Percentiles rank a stretch among this genome's conserved stretches.
Conservation (phyloP, 2,888 invertebrate genomes). For the Salticus scenicus region DNA sequence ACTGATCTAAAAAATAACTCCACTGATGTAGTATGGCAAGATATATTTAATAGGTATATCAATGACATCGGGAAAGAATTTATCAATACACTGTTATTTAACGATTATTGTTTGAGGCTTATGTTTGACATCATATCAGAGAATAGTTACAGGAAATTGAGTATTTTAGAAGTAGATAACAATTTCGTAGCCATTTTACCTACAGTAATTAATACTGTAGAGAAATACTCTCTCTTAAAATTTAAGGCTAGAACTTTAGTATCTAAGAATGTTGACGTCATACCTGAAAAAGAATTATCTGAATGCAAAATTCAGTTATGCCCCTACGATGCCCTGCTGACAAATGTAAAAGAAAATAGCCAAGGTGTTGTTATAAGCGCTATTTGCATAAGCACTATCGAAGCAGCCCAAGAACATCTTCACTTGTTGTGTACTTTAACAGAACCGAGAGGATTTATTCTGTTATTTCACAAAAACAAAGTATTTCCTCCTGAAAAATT, state of each 20-base stretch:
- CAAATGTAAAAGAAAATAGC: not conserved
- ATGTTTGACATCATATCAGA: not conserved
- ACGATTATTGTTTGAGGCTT: not conserved
- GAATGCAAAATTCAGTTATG: slow-evolving; percentile 4
- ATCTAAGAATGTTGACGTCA: not conserved
- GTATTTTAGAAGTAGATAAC: not conserved
- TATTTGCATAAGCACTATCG: not conserved
- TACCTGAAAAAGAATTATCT: not conserved
- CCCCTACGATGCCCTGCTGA: not conserved
- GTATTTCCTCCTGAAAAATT: slow-evolving; percentile 26
- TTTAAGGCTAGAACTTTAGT: slow-evolving; percentile 30
- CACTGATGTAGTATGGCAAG: not conserved
- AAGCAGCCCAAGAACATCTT: not conserved
- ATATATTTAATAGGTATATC: not conserved
- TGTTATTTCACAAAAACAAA: slow-evolving; percentile 27
- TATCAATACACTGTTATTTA: not conserved
- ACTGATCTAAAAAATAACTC: not conserved
- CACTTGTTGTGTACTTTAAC: not conserved
- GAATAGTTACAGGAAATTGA: not conserved
- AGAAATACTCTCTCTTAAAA: slow-evolving; percentile 3
- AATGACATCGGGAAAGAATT: not conserved
- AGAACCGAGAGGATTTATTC: slow-evolving; percentile 24
- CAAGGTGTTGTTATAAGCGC: slow-evolving; percentile 35
- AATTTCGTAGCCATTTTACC: not conserved
- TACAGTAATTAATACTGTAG: not conserved